phyloP scores from a whole-genome alignment of 2,797 vertebrate species.

The Emydoidea blandingii region DNA sequence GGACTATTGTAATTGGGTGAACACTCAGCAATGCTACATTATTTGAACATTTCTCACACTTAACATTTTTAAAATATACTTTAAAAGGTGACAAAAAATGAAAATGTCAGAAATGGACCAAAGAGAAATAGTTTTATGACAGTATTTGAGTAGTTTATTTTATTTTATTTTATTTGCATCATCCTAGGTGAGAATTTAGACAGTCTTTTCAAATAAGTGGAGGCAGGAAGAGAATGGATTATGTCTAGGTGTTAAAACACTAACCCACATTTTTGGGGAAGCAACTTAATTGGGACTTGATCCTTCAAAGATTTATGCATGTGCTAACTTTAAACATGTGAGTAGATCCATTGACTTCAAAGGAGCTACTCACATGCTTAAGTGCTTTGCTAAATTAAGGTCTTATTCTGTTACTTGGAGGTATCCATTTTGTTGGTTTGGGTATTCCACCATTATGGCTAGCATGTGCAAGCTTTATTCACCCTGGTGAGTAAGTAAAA shows the following conservation, averaged over 20 bases:
- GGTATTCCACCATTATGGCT: not conserved
- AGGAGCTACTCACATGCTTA: not conserved
- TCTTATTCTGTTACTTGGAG: not conserved
- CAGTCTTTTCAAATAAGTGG: not conserved
- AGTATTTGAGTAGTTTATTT: not conserved
- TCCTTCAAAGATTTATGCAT: not conserved
- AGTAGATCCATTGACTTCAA: not conserved
- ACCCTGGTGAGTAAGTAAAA: fast-evolving
- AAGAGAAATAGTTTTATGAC: not conserved
- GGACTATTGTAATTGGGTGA: not conserved
- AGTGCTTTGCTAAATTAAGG: not conserved
- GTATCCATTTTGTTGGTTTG: not conserved
- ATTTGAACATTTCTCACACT: not conserved
- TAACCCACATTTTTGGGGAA: not conserved
- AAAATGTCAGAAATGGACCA: not conserved
- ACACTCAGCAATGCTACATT: not conserved
- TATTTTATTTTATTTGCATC: not conserved
- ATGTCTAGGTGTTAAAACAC: not conserved
- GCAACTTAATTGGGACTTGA: not conserved
- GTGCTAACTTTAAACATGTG: not conserved
- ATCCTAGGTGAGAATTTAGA: not conserved
- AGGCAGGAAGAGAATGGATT: not conserved
- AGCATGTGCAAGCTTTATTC: not conserved
- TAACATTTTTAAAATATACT: not conserved
- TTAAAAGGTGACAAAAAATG: not conserved